Evolutionary conservation across 2,113 vertebrate species (phyloP), one percentile per base, ranked within the genome.

Genomic region (Oncorhynchus kisutch): DNA sequence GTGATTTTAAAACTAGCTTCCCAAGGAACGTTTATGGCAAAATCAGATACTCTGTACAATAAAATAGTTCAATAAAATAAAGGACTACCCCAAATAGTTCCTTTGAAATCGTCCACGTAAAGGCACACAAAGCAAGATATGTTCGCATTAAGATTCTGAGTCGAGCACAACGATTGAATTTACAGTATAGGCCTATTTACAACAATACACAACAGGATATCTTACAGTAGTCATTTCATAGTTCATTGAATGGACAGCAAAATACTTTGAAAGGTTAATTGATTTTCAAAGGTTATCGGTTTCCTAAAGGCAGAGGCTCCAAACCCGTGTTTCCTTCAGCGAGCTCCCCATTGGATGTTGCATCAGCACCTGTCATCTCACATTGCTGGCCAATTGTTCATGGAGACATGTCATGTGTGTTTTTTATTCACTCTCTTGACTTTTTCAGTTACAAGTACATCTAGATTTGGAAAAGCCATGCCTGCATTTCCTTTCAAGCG

Each of bases 31-130:
- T 12, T 45, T 45, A 11, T 45, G 11, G 39, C 39, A 3, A 45
- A 11, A 45, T 45, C 9, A 1, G 39, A 45, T 11, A 12, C 9
- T 45, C 51, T 62, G 59, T 62, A 24, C 39, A 62, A 62, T 62
- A 11, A 13, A 13, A 22, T 24, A 16, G 18, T 16, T 62, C 6
- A n/a, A 62, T 22, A 24, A 62, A 62, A 62, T 51, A 59, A 75
- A 71, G 45, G 49, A 71, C 76, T 51, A 69, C n/a, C 59, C 74
- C 29, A 75, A 67, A n/a, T 16, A 11, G 39, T 45, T 70, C 73
- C 16, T 73, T 71, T 68, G 77, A 62, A 69, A 14, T 64, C 73
- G 60, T 82, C 59, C 70, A 78, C 84, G 0, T 22, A 54, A 54
- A 18, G 16, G 12, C 13, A 16, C 16, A 54, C 51, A 45, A 8